Percentiles rank a stretch among this genome's conserved stretches.
Conservation (phyloP, 2,113 vertebrate species). For the Istiophorus platypterus region DNA sequence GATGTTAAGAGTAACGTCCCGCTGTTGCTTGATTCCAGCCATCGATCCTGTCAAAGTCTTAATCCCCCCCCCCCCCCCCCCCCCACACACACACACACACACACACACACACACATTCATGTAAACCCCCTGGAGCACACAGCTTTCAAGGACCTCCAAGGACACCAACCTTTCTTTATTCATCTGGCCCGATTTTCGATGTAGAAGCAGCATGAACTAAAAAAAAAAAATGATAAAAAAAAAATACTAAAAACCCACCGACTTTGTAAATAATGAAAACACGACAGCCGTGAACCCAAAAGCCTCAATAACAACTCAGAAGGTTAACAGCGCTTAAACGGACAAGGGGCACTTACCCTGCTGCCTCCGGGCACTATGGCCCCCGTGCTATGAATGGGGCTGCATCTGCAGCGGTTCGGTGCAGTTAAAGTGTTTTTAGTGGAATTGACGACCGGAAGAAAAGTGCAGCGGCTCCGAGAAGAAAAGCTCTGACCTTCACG, state of each 20-base stretch:
- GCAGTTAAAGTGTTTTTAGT: constrained; percentile 25
- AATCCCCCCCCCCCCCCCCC: no score
- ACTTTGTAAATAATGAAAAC: neutral
- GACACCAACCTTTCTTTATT: no score
- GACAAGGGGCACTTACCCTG: constrained; percentile 27
- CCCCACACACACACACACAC: no score
- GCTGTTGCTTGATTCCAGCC: no score
- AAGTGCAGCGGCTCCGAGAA: neutral
- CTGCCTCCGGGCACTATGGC: neutral
- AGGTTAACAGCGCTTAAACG: neutral
- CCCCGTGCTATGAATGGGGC: constrained; percentile 31
- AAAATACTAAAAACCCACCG: neutral
- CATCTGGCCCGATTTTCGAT: no score
- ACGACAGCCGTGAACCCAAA: neutral
- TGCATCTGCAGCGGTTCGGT: neutral
- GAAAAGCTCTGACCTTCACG: neutral
- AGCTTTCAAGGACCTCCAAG: no score
- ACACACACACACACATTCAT: no score
- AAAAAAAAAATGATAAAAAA: no score
- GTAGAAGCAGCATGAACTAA: no score
- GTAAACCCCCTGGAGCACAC: no score
- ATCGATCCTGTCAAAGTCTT: no score
- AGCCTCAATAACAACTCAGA: neutral
- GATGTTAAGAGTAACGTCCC: neutral
- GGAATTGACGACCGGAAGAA: constrained; percentile 19